Evolutionary conservation across 2,113 vertebrate species (phyloP).

Genomic region (Atrichornis clamosus): DNA sequence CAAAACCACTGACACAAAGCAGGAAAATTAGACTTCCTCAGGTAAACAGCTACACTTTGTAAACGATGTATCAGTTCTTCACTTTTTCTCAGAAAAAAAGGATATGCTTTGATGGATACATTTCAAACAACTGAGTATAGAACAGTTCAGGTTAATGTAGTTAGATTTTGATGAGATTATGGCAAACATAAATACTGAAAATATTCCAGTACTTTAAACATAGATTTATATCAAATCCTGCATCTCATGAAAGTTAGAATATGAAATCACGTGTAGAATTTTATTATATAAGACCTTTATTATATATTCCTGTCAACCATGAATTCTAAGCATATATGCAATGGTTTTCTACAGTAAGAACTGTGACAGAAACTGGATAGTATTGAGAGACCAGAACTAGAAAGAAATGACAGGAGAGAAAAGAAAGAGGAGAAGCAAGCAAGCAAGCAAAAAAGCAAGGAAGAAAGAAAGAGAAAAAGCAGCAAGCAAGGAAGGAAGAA

Average conservation of each 20-base stretch:
- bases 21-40: not conserved
- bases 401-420: not conserved
- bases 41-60: not conserved
- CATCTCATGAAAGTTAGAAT: not conserved
- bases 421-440: not conserved
- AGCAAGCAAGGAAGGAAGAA: not conserved
- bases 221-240: not conserved
- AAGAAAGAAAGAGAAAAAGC: not conserved
- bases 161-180: not conserved
- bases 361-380: not conserved
- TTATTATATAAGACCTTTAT: not conserved
- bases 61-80: not conserved
- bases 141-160: not conserved
- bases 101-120: not conserved
- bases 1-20: not conserved
- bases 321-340: not conserved
- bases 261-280: not conserved
- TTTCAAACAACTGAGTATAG: not conserved
- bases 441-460: not conserved
- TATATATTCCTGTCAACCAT: not conserved
- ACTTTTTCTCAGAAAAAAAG: not conserved
- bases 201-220: not conserved
- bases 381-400: not conserved
- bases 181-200: not conserved
- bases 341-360: not conserved